Percentiles rank a stretch among this genome's conserved stretches.
Evolutionary conservation across 2,888 invertebrate genomes (phyloP).

Genomic region (Synanthedon myopaeformis): DNA sequence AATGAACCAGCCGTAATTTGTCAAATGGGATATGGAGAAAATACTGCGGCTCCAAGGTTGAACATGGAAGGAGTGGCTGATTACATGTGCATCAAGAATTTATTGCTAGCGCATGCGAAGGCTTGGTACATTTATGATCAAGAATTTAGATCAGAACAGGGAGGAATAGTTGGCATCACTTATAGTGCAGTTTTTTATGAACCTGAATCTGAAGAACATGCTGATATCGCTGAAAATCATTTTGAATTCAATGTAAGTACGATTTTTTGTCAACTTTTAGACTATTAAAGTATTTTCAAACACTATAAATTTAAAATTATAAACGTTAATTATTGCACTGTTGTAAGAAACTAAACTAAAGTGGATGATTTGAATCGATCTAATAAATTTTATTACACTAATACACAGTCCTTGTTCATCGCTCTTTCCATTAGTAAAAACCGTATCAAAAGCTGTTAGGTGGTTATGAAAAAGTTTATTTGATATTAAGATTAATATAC

Average conservation of each 20-base stretch:
- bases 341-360: too few species aligned
- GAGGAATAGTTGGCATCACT: constrained; percentile 46
- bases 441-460: too few species aligned
- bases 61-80: constrained; percentile 48
- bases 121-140: constrained; percentile 43
- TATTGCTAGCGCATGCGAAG: constrained; percentile 64
- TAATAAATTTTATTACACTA: too few species aligned
- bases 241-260: constrained; percentile 53
- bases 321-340: too few species aligned
- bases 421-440: too few species aligned
- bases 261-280: too few species aligned
- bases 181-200: constrained; percentile 33
- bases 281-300: too few species aligned
- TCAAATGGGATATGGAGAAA: constrained; percentile 43
- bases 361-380: too few species aligned
- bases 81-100: constrained; percentile 54
- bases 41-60: constrained; percentile 25
- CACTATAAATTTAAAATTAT: too few species aligned
- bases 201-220: constrained; percentile 50
- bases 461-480: too few species aligned
- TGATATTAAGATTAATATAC: too few species aligned
- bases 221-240: constrained; percentile 52
- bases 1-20: constrained; percentile 60
- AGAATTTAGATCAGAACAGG: constrained; percentile 34
- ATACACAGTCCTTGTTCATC: too few species aligned